Evolutionary conservation across 2,888 invertebrate species (phyloP).

Genomic region (Philhelius pedissequus): DNA sequence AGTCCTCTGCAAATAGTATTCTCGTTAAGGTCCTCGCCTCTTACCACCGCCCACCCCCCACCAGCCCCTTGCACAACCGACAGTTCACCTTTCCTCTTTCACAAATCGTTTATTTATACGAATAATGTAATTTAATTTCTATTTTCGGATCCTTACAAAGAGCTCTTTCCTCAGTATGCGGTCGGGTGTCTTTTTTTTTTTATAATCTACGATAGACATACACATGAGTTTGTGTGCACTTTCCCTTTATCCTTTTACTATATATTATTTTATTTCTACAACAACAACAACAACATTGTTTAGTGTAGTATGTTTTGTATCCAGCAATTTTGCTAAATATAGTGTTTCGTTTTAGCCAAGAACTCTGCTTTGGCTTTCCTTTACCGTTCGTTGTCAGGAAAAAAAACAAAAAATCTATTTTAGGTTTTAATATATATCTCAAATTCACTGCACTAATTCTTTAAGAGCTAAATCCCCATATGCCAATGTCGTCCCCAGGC

Average conservation of each 20-base stretch:
- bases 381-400: not conserved
- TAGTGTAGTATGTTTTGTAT: slow-evolving; percentile 13
- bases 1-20: slow-evolving; percentile 58
- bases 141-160: slow-evolving; percentile 51
- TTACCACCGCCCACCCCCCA: not conserved
- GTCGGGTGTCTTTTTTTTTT: slow-evolving; percentile 9
- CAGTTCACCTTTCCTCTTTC: slow-evolving; percentile 58
- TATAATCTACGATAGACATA: not conserved
- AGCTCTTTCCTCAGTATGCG: slow-evolving; percentile 35
- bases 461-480: not conserved
- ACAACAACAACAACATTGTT: slow-evolving; percentile 53
- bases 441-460: not conserved
- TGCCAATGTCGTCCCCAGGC: not conserved
- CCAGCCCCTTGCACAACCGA: not conserved
- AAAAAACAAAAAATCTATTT: slow-evolving; percentile 10
- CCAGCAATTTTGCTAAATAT: slow-evolving; percentile 48
- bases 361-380: slow-evolving; percentile 17
- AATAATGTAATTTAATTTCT: slow-evolving; percentile 61
- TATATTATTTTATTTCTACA: no score
- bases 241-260: slow-evolving; percentile 54
- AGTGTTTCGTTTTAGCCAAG: slow-evolving; percentile 23
- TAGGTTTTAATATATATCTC: slow-evolving; percentile 13
- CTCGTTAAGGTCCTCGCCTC: slow-evolving; percentile 20
- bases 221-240: slow-evolving; percentile 30
- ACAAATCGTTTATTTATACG: slow-evolving; percentile 61